Percentiles rank a stretch among this genome's conserved stretches.
phyloP scores from a whole-genome alignment of 1,140 invertebrate species.

The Sipha flava region DNA sequence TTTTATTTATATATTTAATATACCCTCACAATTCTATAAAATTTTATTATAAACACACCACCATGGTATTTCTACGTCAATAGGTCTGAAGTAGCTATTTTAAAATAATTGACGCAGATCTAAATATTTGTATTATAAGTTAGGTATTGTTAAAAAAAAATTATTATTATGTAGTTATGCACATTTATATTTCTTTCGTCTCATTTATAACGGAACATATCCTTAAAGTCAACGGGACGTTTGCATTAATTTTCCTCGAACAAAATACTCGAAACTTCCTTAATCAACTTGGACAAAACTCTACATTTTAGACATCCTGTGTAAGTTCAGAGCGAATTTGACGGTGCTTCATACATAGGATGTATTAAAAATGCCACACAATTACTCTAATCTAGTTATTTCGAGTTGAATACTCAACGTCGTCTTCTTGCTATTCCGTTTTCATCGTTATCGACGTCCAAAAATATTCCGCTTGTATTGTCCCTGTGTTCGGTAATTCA shows the following conservation, averaged over 20 bases:
- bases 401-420: background rate
- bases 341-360: background rate
- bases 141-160: too few species aligned
- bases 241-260: background rate
- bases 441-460: background rate
- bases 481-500: background rate
- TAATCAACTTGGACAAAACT: background rate
- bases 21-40: too few species aligned
- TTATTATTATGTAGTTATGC: too few species aligned
- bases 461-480: background rate
- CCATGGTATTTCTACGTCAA: too few species aligned
- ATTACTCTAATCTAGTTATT: conserved; percentile 9
- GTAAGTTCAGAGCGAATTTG: background rate
- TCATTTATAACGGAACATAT: background rate
- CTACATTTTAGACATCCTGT: background rate
- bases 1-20: too few species aligned
- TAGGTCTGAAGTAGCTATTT: too few species aligned
- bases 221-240: background rate
- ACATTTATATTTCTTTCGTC: background rate
- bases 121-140: too few species aligned
- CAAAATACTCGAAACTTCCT: conserved; percentile 2
- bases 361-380: background rate
- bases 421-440: background rate
- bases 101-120: too few species aligned
- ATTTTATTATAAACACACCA: too few species aligned